A percentile compares a stretch with the other conserved stretches of the same genome.
Conservation (phyloP, 2,888 invertebrate genomes). For the Harmothoe impar region DNA sequence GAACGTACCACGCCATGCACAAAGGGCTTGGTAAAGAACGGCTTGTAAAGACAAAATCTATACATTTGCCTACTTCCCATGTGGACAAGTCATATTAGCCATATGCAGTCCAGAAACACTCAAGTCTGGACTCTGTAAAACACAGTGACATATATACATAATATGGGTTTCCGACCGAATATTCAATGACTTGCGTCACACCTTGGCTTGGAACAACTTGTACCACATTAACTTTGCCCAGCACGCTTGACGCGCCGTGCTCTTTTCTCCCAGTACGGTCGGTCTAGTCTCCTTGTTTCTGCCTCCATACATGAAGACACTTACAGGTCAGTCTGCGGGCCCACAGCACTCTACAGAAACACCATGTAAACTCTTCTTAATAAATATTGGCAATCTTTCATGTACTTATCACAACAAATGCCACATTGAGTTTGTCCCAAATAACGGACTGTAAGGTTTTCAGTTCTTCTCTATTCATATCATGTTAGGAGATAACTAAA, state of each 20-base stretch:
- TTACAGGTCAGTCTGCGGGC: not conserved
- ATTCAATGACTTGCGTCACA: no score
- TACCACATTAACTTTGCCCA: no score
- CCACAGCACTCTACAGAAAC: not conserved
- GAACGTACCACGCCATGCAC: not conserved
- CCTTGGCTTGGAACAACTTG: no score
- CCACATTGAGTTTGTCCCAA: not conserved
- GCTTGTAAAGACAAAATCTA: no score
- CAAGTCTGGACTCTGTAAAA: no score
- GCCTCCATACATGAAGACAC: not conserved
- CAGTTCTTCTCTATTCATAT: not conserved
- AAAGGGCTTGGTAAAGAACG: no score
- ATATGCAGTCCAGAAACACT: no score
- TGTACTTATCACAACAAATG: slow-evolving; percentile 55
- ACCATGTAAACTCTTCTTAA: not conserved
- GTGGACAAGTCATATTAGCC: no score
- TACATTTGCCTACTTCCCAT: no score
- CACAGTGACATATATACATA: no score
- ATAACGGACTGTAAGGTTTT: not conserved
- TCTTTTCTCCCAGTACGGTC: not conserved
- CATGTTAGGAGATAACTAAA: not conserved
- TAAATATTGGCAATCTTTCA: slow-evolving; percentile 18
- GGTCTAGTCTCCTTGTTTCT: not conserved
- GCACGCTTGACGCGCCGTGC: not conserved
- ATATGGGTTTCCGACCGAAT: no score